Base-by-base conservation (phyloP, 2,797 vertebrate genomes). In the Helostoma temminkii region DNA sequence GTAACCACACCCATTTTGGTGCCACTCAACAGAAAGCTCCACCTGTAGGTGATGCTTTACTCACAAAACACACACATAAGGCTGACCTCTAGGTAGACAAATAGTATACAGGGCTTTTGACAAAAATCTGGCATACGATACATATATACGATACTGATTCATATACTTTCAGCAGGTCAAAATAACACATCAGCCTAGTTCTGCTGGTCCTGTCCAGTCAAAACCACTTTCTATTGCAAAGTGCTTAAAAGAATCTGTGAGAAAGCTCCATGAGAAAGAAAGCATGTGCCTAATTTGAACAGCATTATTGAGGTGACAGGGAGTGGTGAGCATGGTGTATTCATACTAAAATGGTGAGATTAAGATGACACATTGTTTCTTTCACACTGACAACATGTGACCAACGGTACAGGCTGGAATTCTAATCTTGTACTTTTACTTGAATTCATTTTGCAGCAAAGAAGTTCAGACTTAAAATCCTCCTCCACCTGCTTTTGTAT, bases 281-380 rank as follows among this genome's bases (percentile, higher is more conserved):
- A 18, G 28, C 15, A 48, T 39, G 19, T 53, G 43, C n/a, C n/a
- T 36, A 22, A n/a, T 56, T 32, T 39, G 36, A 48, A 32, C 39
- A 50, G 59, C 58, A 32, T 28, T 63, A 30, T 5, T 43, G 42
- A 28, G 24, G 2, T 56, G 22, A 10, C 28, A 49, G 57, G 56
- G 66, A 74, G 25, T 39, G 43, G 46, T 22, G 34, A 6, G 18
- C 1, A 8, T 49, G 28, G 42, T 54, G 66, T 48, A 8, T 63
- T 63, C 45, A 25, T 30, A 16, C 5, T 58, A 28, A 26, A 42
- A 10, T 6, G 25, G 21, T 71, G 59, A 76, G 46, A 41, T 68
- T 52, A 57, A 19, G 50, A 56, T 69, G 49, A 77, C 64, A 60
- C 25, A 64, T 5, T 15, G 19, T 28, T 28, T 19, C 21, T 3